phyloP scores from a whole-genome alignment of 2,888 invertebrate genomes.

The Cyaniris semiargus region DNA sequence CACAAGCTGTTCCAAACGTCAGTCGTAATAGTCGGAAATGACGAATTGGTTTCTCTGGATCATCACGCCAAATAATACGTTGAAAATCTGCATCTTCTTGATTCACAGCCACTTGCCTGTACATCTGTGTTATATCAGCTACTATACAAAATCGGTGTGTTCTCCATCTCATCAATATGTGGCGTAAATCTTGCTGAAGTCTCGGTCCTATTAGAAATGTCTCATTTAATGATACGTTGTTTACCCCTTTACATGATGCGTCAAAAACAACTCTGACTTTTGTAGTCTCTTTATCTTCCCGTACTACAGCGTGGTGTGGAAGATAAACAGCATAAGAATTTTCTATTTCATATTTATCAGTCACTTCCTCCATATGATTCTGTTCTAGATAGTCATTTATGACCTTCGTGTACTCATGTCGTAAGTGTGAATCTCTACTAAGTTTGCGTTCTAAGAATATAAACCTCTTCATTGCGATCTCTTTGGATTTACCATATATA shows the following conservation, averaged over 20 bases:
- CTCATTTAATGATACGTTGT: slow-evolving; percentile 40
- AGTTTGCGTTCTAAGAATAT: too few relatives aligned
- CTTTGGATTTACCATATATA: too few relatives aligned
- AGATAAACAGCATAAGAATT: slow-evolving; percentile 25
- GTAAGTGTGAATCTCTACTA: too few relatives aligned
- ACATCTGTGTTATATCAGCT: slow-evolving; percentile 36
- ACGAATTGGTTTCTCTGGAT: too few relatives aligned
- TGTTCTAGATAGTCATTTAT: slow-evolving; percentile 1
- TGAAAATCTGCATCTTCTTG: too few relatives aligned
- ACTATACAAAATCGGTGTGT: slow-evolving; percentile 32
- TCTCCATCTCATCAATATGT: too few relatives aligned
- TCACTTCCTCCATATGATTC: slow-evolving; percentile 11
- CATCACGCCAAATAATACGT: too few relatives aligned
- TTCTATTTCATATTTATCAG: not conserved
- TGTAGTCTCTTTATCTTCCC: not conserved
- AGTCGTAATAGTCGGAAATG: too few relatives aligned
- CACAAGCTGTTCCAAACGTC: not conserved
- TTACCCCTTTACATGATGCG: slow-evolving; percentile 33
- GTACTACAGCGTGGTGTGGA: slow-evolving; percentile 10
- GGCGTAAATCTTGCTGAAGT: slow-evolving; percentile 35
- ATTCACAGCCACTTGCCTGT: not conserved
- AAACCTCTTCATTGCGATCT: too few relatives aligned
- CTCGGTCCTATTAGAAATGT: slow-evolving; percentile 38
- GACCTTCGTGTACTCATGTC: slow-evolving; percentile 27
- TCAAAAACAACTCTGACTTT: slow-evolving; percentile 16